Conservation (phyloP, 2,113 vertebrate genomes). For the Corvus hawaiiensis region DNA sequence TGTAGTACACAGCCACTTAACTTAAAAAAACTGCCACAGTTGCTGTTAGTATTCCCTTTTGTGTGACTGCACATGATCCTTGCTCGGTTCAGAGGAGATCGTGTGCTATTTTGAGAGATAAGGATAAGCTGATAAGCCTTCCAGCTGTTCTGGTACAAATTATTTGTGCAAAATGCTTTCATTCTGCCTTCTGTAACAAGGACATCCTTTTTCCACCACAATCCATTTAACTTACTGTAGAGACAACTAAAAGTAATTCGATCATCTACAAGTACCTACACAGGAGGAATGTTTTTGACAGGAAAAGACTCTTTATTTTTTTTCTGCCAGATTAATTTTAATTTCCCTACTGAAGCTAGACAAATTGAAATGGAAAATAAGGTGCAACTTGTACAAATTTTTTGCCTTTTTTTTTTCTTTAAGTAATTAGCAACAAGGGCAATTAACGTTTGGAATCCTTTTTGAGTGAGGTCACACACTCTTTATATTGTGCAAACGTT, state of each 20-base stretch:
- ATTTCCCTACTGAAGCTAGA: background rate
- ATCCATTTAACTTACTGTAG: background rate
- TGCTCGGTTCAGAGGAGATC: background rate
- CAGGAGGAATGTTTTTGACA: background rate
- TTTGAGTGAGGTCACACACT: background rate
- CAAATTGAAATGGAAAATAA: background rate
- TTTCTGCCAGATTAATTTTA: background rate
- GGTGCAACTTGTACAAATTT: background rate
- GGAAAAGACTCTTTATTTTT: background rate
- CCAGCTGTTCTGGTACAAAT: background rate
- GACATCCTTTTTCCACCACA: background rate
- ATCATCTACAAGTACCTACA: background rate
- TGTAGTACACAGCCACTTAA: background rate
- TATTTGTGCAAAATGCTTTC: constrained; percentile 17
- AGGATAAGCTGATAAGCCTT: background rate
- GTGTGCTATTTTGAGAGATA: background rate
- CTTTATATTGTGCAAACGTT: background rate
- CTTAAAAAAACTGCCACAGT: background rate
- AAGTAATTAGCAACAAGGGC: background rate
- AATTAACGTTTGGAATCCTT: background rate
- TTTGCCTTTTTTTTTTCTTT: background rate
- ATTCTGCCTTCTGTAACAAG: background rate
- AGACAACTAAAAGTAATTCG: background rate
- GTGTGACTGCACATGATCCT: background rate
- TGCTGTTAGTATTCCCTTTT: background rate